phyloP scores from a whole-genome alignment of 2,797 vertebrate genomes.

The Columba guinea region DNA sequence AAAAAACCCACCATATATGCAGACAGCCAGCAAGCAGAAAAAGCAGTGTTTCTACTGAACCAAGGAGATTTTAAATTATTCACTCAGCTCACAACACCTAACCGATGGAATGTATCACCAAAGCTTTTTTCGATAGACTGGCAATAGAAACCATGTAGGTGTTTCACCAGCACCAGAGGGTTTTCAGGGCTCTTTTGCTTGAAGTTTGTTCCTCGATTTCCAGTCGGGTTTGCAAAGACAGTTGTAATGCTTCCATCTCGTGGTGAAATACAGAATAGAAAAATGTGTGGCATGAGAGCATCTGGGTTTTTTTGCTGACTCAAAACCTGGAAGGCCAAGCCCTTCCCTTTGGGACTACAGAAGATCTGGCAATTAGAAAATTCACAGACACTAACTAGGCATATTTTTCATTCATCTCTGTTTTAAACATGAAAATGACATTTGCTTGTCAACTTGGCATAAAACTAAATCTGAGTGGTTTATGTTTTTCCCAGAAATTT shows the following conservation, averaged over 20 bases:
- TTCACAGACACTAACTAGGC: background rate
- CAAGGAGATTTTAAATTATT: background rate
- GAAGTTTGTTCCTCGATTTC: background rate
- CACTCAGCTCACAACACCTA: background rate
- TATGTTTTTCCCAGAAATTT: background rate
- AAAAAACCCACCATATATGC: no score
- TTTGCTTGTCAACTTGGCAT: background rate
- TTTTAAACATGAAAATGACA: background rate
- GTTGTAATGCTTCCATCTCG: slow-evolving; percentile 74
- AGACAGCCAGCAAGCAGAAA: background rate
- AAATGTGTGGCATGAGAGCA: background rate
- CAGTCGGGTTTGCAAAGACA: slow-evolving; percentile 15
- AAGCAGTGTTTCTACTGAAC: background rate
- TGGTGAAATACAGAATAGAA: slow-evolving; percentile 64
- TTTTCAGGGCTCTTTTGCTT: background rate
- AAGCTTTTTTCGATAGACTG: background rate
- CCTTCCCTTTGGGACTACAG: background rate
- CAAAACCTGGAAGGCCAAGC: background rate
- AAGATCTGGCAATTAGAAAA: background rate
- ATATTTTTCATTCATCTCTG: background rate
- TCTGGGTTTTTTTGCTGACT: background rate
- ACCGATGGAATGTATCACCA: background rate
- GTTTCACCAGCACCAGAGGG: background rate
- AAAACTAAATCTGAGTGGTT: background rate
- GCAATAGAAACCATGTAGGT: background rate